Conservation (phyloP, 2,797 vertebrate genomes). For the Eleutherodactylus coqui region DNA sequence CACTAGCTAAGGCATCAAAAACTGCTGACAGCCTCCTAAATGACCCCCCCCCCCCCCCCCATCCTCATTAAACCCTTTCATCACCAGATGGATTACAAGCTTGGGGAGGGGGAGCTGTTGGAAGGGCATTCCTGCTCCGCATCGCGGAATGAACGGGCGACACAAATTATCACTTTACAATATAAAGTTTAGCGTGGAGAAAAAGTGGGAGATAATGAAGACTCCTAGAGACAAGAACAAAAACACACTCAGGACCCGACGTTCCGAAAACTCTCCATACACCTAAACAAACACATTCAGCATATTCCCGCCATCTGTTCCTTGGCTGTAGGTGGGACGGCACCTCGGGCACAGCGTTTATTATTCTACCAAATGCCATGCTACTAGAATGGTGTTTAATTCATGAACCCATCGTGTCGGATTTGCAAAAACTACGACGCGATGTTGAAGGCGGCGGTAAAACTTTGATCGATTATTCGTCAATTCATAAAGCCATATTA, state of each 20-base stretch:
- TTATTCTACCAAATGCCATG: neutral
- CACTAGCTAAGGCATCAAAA: slow-evolving; percentile 10
- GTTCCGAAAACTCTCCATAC: neutral
- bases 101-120: neutral
- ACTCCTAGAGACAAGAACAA: slow-evolving; percentile 11
- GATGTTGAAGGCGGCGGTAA: neutral
- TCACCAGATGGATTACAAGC: slow-evolving; percentile 29
- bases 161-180: slow-evolving; percentile 13
- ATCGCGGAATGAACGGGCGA: neutral
- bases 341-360: slow-evolving; percentile 23
- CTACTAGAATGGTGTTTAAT: slow-evolving; percentile 9
- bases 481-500: neutral
- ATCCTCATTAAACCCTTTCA: slow-evolving; percentile 43
- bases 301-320: slow-evolving; percentile 39
- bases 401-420: neutral
- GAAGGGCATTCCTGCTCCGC: neutral
- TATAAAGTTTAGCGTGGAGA: neutral
- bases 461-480: neutral
- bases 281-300: slow-evolving; percentile 26
- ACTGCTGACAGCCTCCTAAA: slow-evolving; percentile 37
- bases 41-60: neutral
- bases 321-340: slow-evolving; percentile 13
- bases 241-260: neutral
- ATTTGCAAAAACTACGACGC: neutral
- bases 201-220: neutral